Conservation (phyloP, 1,140 invertebrate species). For the Aplysia californica region DNA sequence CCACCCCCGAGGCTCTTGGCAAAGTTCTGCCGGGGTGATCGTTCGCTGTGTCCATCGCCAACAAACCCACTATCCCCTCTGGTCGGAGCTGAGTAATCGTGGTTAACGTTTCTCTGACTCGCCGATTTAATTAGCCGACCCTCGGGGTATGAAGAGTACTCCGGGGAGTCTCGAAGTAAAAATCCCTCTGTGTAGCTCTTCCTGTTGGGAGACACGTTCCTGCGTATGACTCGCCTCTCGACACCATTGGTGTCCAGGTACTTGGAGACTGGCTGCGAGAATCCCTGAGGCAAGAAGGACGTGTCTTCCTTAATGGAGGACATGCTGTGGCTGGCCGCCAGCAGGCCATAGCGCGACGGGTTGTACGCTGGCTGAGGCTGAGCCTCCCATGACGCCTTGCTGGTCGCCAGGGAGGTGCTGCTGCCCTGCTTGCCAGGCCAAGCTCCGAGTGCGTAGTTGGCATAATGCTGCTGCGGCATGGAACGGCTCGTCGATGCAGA, state of each 20-base stretch:
- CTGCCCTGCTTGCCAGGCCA: neutral
- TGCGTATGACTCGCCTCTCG: conserved; percentile 2
- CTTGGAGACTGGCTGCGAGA: conserved; percentile 12
- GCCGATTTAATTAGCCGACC: neutral
- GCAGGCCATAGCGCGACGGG: neutral
- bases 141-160: neutral
- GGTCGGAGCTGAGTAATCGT: neutral
- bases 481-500: conserved; percentile 4
- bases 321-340: neutral
- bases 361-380: conserved; percentile 1
- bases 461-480: neutral
- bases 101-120: conserved; percentile 13
- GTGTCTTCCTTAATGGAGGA: neutral
- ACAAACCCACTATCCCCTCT: neutral
- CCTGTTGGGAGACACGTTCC: conserved; percentile 12
- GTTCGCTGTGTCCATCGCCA: neutral
- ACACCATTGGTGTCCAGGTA: conserved; percentile 19
- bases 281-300: conserved; percentile 5
- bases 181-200: conserved; percentile 12
- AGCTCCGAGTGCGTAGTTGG: no score
- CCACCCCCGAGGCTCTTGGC: neutral
- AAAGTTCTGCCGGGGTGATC: neutral
- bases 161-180: neutral
- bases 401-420: conserved; percentile 14
- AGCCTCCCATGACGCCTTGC: neutral